Percentiles rank a stretch among this genome's conserved stretches.
Evolutionary conservation across 2,113 vertebrate genomes (phyloP).

Genomic region (Cyprinodon variegatus): DNA sequence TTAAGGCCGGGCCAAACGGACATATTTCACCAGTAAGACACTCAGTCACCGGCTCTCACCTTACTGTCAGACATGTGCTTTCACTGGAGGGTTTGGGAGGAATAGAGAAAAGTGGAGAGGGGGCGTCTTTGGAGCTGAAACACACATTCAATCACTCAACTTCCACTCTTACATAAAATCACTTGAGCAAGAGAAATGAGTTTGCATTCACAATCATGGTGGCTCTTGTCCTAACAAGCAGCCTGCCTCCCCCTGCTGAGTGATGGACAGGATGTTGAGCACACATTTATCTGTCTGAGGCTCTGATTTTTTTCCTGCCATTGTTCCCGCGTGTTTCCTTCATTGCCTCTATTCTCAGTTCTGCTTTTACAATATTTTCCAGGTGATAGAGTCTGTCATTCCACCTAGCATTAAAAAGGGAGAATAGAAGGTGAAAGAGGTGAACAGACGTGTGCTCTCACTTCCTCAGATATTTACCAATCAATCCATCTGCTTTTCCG

Average conservation of each 20-base stretch:
- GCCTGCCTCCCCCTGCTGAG: slow-evolving; percentile 36
- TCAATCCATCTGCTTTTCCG: slow-evolving; percentile 41
- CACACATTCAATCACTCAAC: slow-evolving; percentile 35
- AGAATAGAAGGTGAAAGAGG: neutral
- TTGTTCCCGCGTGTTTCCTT: slow-evolving; percentile 48
- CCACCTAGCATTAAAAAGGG: neutral
- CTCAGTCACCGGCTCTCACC: slow-evolving; percentile 26
- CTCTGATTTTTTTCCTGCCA: slow-evolving; percentile 50
- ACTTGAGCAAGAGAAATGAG: slow-evolving; percentile 20
- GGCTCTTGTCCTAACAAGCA: slow-evolving; percentile 61
- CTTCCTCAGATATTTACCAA: slow-evolving; percentile 18
- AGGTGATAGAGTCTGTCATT: slow-evolving; percentile 36
- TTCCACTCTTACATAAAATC: slow-evolving; percentile 24
- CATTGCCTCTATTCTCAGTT: slow-evolving; percentile 42
- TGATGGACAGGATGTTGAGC: slow-evolving; percentile 56
- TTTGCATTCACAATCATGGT: slow-evolving; percentile 16
- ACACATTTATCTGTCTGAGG: slow-evolving; percentile 53
- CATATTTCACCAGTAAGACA: slow-evolving; percentile 59
- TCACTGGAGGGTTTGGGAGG: slow-evolving; percentile 6
- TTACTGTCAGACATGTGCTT: slow-evolving; percentile 24
- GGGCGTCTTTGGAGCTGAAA: slow-evolving; percentile 14
- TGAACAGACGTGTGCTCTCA: slow-evolving; percentile 5
- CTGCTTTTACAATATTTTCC: slow-evolving; percentile 42
- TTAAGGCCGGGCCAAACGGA: slow-evolving; percentile 8
- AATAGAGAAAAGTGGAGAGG: neutral